These are phyloP conservation scores for Heliangelus exortis DNA, from an alignment of 2,797 vertebrate genomes.

Conservation along the genomic window DNA sequence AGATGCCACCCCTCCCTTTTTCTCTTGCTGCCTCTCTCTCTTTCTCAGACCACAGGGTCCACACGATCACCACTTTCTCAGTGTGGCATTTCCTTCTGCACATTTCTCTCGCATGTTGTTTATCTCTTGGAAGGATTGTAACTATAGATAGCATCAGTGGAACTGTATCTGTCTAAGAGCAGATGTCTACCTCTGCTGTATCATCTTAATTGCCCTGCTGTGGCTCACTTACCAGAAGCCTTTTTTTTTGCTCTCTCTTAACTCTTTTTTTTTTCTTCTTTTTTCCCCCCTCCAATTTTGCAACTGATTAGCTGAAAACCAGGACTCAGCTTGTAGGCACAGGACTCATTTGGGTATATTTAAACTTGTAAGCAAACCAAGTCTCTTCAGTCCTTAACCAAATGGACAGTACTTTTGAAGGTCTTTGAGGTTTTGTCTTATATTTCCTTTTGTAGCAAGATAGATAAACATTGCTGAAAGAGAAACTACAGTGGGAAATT, in stretches of 20 bases:
- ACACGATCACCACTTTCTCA: conserved; percentile 77
- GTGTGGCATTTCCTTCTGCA: conserved; percentile 80
- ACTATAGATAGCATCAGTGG: conserved; percentile 83
- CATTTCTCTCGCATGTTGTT: conserved; percentile 73
- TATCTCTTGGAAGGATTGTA: conserved; percentile 83
- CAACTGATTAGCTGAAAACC: conserved; percentile 56
- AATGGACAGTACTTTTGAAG: not conserved
- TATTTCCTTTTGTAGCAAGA: not conserved
- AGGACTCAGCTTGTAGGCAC: not conserved
- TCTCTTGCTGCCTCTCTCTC: conserved; percentile 50
- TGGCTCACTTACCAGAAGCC: conserved; percentile 75
- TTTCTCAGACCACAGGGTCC: conserved; percentile 83
- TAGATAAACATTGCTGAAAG: not conserved
- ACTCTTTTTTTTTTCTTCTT: not conserved
- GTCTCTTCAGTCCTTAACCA: not conserved
- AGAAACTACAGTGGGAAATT: not conserved
- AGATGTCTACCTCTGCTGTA: conserved; percentile 83
- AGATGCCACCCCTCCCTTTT: conserved; percentile 20
- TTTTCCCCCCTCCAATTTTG: not conserved
- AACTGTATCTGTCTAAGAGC: conserved; percentile 84
- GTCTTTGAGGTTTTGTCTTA: not conserved
- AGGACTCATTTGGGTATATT: not conserved
- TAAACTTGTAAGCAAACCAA: not conserved
- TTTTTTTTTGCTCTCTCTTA: not conserved
- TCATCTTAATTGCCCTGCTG: conserved; percentile 79